Conservation (phyloP, 64 coral and sea anemone genomes). For the Actinia tenebrosa region DNA sequence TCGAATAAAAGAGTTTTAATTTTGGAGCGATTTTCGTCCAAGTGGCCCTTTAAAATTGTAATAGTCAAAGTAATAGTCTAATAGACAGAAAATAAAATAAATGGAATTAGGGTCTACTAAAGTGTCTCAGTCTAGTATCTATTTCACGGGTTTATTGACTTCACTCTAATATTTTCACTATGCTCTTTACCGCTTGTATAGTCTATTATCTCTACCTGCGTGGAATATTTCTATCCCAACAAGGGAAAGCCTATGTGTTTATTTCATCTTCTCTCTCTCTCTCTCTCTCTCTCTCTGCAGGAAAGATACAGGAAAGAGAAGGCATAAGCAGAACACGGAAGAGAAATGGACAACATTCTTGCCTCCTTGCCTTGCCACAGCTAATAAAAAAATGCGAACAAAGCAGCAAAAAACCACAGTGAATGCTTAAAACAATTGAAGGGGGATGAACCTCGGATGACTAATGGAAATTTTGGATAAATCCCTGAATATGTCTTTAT, state of each 20-base stretch:
- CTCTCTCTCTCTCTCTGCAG: background rate
- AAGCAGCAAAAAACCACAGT: conserved; percentile 1
- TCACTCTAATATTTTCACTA: conserved; percentile 13
- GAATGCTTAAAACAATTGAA: background rate
- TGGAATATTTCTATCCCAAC: conserved; percentile 8
- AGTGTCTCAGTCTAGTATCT: background rate
- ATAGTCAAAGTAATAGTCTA: background rate
- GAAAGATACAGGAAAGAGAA: no score
- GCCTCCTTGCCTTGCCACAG: background rate
- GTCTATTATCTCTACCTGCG: background rate
- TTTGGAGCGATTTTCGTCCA: background rate
- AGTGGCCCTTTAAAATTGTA: background rate
- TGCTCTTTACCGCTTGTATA: background rate
- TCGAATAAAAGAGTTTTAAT: no score
- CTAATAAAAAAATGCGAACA: conserved; percentile 8
- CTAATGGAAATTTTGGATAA: background rate
- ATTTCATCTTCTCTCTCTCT: background rate
- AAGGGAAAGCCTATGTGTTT: background rate
- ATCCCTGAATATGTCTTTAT: background rate
- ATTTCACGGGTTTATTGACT: no score
- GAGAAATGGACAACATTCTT: conserved; percentile 1
- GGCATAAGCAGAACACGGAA: no score
- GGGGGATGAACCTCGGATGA: background rate
- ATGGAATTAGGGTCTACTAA: background rate
- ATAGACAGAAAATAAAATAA: background rate